These are phyloP conservation scores for Tangara arthus DNA, from an alignment of 2,797 vertebrate genomes.

Conservation along the genomic window DNA sequence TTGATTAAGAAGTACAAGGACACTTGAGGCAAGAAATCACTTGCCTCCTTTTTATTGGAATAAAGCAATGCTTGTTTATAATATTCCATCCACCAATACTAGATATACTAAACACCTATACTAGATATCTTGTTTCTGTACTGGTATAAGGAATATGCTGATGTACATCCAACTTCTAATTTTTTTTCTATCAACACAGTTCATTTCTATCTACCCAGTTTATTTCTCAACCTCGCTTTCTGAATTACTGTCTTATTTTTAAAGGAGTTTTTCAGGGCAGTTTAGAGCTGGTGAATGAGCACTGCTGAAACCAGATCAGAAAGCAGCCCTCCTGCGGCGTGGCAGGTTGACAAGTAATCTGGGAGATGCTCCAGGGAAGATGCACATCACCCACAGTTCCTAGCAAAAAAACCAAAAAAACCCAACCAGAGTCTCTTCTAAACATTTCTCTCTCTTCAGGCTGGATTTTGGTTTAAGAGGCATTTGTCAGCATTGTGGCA, in stretches of 20 bases:
- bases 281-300: constrained; percentile 14
- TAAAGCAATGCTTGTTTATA: not conserved
- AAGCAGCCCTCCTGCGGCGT: not conserved
- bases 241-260: not conserved
- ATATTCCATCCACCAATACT: not conserved
- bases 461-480: not conserved
- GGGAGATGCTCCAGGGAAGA: constrained; percentile 11
- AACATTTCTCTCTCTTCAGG: not conserved
- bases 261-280: not conserved
- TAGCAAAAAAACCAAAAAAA: not conserved
- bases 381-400: not conserved
- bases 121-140: not conserved
- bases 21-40: not conserved
- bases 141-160: not conserved
- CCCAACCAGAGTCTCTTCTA: not conserved
- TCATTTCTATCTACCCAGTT: not conserved
- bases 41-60: not conserved
- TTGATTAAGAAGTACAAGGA: not conserved
- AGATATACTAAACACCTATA: not conserved
- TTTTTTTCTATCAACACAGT: not conserved
- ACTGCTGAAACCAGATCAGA: not conserved
- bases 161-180: not conserved
- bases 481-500: not conserved
- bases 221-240: not conserved
- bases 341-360: constrained; percentile 9